Base-by-base conservation (phyloP, 2,797 vertebrate species). In the Ceryle rudis region DNA sequence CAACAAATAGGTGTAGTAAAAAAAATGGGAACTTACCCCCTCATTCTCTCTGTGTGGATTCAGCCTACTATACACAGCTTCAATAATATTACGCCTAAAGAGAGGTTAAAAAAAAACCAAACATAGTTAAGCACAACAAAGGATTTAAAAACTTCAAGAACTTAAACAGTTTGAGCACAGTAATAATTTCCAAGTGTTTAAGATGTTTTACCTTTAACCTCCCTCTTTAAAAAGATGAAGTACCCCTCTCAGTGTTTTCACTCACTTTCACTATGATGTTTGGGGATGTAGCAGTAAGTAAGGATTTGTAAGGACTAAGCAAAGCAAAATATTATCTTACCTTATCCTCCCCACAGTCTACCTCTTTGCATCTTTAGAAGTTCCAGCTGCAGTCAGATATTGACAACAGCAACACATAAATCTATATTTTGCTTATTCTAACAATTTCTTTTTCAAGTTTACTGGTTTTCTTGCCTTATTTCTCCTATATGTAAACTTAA, bases 41-140 rank as follows among this genome's bases (percentile, higher is more conserved):
- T 99, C 99, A 96, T 98, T 99, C 96, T 99, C 99, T 98, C 98
- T 99, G 98, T 99, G 99, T 92, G 99, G 99, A 98, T 99, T 99
- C 98, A 99, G 98, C 94, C 99, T 99, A 98, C 98, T 99, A 98
- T 99, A 99, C 97, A 99, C 99, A 92, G 99, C 98, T 99, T 99
- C 99, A 96, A 99, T 99, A 98, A 99, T 98, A 98, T 98, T 98
- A 98, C 99, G 99, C 97, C 99, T 99, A 97, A 73, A 98, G 23
- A 94, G 93, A 96, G 83, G 31, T 58, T 86, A 39, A 0, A 2
- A 61, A 49, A 42, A 41, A 41, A 41, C 39, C 13, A 41, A 41
- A 41, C 33, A 49, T 37, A 79, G 55, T 21, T 58, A 47, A 79
- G 46, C 42, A 92, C 47, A 79, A 71, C 12, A 47, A 65, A 57